Evolutionary conservation across 23 tunicate species (phyloP).

Genomic region (Halocynthia roretzi): DNA sequence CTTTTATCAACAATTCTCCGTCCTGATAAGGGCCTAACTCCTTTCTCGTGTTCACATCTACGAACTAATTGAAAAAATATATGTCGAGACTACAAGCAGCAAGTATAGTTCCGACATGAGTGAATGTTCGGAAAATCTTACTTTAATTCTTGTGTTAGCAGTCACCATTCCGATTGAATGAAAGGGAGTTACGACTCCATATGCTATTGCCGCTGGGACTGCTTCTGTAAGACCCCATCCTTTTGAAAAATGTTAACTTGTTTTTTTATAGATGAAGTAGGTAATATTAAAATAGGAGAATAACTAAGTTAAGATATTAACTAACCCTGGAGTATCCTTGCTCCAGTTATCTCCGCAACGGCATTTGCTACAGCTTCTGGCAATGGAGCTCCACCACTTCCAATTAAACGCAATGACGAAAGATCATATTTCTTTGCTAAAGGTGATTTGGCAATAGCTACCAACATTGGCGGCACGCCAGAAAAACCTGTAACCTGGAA

Average conservation of each 20-base stretch:
- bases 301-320: background rate
- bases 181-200: conserved; percentile 2
- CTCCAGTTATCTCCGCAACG: conserved; percentile 16
- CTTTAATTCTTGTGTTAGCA: conserved; percentile 44
- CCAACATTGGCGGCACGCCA: conserved; percentile 48
- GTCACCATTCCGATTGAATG: conserved; percentile 37
- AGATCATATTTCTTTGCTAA: conserved; percentile 45
- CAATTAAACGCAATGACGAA: conserved; percentile 23
- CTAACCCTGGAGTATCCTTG: conserved; percentile 27
- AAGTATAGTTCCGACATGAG: background rate
- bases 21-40: conserved; percentile 45
- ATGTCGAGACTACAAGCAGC: too few species aligned
- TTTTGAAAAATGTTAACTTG: background rate
- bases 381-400: conserved; percentile 67
- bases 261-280: too few species aligned
- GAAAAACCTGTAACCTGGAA: conserved; percentile 16
- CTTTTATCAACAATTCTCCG: conserved; percentile 72
- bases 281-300: background rate
- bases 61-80: conserved; percentile 3
- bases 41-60: conserved; percentile 33
- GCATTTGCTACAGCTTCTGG: conserved; percentile 26
- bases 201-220: conserved; percentile 24
- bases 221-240: conserved; percentile 70
- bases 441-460: conserved; percentile 44
- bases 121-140: background rate